Conservation (phyloP, 2,113 vertebrate species). For the Penelope pileata region DNA sequence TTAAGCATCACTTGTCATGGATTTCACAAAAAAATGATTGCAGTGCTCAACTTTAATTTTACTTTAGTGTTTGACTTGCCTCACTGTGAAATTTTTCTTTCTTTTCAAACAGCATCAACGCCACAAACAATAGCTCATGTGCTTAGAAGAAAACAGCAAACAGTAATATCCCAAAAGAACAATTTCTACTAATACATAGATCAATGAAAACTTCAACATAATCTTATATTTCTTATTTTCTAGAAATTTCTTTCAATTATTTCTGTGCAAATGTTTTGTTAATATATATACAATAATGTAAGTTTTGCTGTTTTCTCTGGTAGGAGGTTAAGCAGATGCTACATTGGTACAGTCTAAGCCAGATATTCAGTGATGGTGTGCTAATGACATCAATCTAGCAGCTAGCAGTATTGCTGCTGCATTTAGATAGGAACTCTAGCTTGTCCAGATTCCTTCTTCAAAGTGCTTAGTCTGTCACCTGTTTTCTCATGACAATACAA, state of each 20-base stretch:
- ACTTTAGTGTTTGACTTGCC: constrained; percentile 8
- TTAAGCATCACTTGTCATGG: neutral
- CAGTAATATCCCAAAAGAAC: neutral
- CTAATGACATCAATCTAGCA: neutral
- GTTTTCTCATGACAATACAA: neutral
- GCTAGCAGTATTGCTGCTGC: neutral
- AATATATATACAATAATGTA: accelerated
- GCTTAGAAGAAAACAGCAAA: neutral
- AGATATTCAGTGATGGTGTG: accelerated
- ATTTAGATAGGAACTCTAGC: neutral
- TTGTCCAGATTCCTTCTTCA: neutral
- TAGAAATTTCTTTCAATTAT: neutral
- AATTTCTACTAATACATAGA: neutral
- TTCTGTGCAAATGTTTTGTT: neutral
- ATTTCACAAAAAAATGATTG: neutral
- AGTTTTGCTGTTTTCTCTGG: neutral
- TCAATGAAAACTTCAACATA: neutral
- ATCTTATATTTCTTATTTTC: neutral
- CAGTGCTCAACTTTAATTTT: neutral
- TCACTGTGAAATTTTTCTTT: neutral
- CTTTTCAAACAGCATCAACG: neutral
- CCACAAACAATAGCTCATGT: neutral
- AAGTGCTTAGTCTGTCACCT: neutral
- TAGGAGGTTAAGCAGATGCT: neutral
- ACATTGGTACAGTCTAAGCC: neutral